These are phyloP conservation scores for Lasioglossum morio DNA, from an alignment of 2,888 invertebrate species.

Conservation along the genomic window DNA sequence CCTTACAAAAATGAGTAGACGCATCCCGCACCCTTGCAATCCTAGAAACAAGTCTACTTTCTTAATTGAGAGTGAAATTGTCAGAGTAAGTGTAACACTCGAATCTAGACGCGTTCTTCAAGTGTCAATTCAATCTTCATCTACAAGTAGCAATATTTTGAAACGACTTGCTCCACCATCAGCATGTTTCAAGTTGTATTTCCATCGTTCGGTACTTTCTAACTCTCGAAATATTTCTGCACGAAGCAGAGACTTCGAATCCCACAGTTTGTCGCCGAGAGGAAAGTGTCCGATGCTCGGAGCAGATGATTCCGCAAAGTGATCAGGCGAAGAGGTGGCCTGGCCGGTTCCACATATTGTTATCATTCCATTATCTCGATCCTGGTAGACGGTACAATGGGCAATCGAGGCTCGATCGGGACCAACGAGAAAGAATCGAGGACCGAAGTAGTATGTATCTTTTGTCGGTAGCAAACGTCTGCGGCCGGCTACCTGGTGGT, in stretches of 20 bases:
- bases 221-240: background rate
- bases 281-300: background rate
- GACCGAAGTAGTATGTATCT: slow-evolving; percentile 22
- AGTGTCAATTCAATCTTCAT: no score
- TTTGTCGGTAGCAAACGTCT: slow-evolving; percentile 57
- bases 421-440: slow-evolving; percentile 27
- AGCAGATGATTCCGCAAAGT: slow-evolving; percentile 4
- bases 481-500: slow-evolving; percentile 67
- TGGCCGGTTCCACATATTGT: slow-evolving; percentile 9
- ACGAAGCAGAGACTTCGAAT: background rate
- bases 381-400: background rate
- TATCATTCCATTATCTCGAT: slow-evolving; percentile 16
- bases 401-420: slow-evolving; percentile 21
- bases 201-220: background rate
- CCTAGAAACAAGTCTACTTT: no score
- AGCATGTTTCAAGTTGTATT: no score
- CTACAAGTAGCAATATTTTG: no score
- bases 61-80: no score
- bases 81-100: no score
- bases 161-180: no score
- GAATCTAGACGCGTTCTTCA: no score
- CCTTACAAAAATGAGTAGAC: no score
- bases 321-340: background rate
- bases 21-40: no score
- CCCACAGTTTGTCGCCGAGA: background rate